These are phyloP conservation scores for Notechis scutatus DNA, from an alignment of 2,113 vertebrate genomes.

Conservation along the genomic window DNA sequence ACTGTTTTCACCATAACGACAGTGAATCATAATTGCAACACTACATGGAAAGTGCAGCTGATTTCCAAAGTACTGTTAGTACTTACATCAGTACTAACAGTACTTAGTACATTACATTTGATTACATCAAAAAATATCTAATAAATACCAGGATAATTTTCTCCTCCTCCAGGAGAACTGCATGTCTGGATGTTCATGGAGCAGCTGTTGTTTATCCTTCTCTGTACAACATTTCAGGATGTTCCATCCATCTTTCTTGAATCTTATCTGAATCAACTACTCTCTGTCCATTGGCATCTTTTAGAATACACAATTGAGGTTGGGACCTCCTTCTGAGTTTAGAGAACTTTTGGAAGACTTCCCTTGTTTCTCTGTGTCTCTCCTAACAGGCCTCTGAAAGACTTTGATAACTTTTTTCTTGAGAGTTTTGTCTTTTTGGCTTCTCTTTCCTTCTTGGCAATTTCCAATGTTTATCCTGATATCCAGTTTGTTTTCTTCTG, in stretches of 20 bases:
- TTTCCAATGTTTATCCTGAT: neutral
- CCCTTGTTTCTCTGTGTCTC: neutral
- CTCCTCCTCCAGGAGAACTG: neutral
- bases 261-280: neutral
- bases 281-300: neutral
- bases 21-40: neutral
- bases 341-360: neutral
- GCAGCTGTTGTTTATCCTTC: neutral
- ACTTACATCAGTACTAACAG: no score
- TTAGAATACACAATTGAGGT: neutral
- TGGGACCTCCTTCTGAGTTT: neutral
- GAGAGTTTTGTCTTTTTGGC: neutral
- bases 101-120: neutral
- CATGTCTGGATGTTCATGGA: neutral
- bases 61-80: neutral
- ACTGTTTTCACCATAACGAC: neutral
- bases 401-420: neutral
- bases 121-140: neutral
- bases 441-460: neutral
- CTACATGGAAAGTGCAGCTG: neutral
- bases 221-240: neutral
- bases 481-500: neutral
- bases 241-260: neutral
- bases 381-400: neutral
- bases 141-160: neutral